Evolutionary conservation across 2,797 vertebrate genomes (phyloP), one percentile per base, ranked within the genome.

Genomic region (Myotis pilosus): DNA sequence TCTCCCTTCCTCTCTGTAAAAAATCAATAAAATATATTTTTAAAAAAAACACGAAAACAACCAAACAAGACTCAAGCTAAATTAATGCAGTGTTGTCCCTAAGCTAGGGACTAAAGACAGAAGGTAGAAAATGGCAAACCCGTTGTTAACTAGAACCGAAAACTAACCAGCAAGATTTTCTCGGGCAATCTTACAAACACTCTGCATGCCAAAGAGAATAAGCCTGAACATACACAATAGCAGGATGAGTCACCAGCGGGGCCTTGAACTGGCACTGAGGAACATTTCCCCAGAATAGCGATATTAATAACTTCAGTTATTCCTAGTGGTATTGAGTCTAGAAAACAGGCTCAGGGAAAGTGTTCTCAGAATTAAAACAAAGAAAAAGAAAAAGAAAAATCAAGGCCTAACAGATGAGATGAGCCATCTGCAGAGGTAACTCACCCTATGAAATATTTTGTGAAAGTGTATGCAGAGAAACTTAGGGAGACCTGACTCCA

Each of bases 341-440:
- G 82, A 83, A 74, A 94, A 91, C 74, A 62, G 66, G 25, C 30
- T 62, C 12, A 28, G 51, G 25, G 64, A 89, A 96, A 92, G 5
- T 25, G 23, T 78, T 60, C 66, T 95, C 80, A 72, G 60, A 94
- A 93, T 87, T 87, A 82, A 95, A 82, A 85, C 15, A 85, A 30
- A 30, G 9, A 78, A 17, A 51, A 69, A 30, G 9, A 78, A 17
- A 51, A 69, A 53, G 66, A 88, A 81, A 95, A 93, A 62, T 41
- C 53, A 87, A 92, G 84, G 92, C 41, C 23, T 66, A 64, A 92
- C 33, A 62, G 23, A 78, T 8, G 11, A 30, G 20, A n/a, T 23
- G 47, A 62, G 74, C 89, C 93, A 82, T 75, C 62, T 92, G 87
- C 62, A 81, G 94, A 89, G 66, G 81, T 93, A 89, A 51, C 49